These are phyloP conservation scores for Hippocampus zosterae DNA, from an alignment of 2,113 vertebrate species.

Conservation along the genomic window DNA sequence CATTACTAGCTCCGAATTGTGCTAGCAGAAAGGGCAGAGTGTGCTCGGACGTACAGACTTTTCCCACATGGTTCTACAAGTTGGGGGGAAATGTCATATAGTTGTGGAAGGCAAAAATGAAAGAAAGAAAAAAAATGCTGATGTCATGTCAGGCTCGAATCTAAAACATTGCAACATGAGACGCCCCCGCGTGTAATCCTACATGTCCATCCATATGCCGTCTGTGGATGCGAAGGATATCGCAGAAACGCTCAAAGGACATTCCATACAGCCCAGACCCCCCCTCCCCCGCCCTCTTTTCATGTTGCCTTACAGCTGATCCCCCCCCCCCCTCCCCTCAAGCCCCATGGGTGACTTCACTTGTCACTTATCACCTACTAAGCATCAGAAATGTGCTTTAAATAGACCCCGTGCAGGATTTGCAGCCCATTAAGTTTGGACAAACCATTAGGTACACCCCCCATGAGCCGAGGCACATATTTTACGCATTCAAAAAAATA, in stretches of 20 bases:
- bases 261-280: too few relatives aligned
- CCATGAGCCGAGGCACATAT: too few relatives aligned
- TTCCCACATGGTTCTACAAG: too few relatives aligned
- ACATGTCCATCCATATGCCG: too few relatives aligned
- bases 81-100: too few relatives aligned
- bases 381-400: neutral
- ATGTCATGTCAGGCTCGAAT: too few relatives aligned
- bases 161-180: too few relatives aligned
- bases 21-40: neutral
- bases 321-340: neutral
- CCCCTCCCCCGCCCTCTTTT: slow-evolving; percentile 13
- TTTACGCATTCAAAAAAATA: neutral
- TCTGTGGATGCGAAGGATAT: too few relatives aligned
- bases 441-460: neutral
- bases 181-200: too few relatives aligned
- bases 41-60: neutral
- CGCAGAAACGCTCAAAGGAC: too few relatives aligned
- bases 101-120: too few relatives aligned
- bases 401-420: neutral
- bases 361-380: neutral
- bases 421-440: neutral
- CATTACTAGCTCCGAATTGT: neutral
- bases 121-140: too few relatives aligned
- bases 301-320: slow-evolving; percentile 15
- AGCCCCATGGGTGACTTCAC: slow-evolving; percentile 1